Evolutionary conservation across 1,140 invertebrate species (phyloP).

Genomic region (Drosophila ananassae): DNA sequence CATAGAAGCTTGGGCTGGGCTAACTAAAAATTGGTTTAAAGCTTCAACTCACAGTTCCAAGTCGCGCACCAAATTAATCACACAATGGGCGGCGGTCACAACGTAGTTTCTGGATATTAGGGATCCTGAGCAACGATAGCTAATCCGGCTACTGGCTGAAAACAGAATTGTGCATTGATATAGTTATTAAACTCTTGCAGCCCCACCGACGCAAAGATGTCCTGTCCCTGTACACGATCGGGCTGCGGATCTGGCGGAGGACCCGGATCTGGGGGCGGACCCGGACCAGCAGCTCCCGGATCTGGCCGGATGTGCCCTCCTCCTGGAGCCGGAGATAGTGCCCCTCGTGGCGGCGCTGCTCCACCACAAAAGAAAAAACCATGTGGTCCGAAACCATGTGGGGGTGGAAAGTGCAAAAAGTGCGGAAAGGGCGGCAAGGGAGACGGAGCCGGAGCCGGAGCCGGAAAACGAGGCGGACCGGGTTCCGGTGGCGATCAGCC

Average conservation of each 20-base stretch:
- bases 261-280: no score
- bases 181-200: conserved; percentile 4
- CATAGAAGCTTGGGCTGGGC: background rate
- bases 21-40: background rate
- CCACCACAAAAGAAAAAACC: conserved; percentile 5
- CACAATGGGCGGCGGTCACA: conserved; percentile 89
- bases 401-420: conserved; percentile 9
- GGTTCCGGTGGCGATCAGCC: background rate
- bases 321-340: conserved; percentile 6
- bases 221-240: conserved; percentile 27
- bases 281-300: background rate
- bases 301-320: background rate
- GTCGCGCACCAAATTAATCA: conserved; percentile 84
- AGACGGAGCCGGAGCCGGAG: background rate
- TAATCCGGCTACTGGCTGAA: conserved; percentile 84
- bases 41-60: conserved; percentile 85
- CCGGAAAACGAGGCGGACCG: background rate
- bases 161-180: conserved; percentile 20
- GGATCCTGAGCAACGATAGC: conserved; percentile 87
- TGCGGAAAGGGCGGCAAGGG: conserved; percentile 2
- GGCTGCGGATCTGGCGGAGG: background rate
- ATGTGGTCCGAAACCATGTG: conserved; percentile 29
- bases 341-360: background rate
- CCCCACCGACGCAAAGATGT: conserved; percentile 9
- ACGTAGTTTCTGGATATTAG: conserved; percentile 87